A percentile compares a stretch with the other conserved stretches of the same genome.
phyloP scores from a whole-genome alignment of 2,797 vertebrate genomes.

The Thaleichthys pacificus region DNA sequence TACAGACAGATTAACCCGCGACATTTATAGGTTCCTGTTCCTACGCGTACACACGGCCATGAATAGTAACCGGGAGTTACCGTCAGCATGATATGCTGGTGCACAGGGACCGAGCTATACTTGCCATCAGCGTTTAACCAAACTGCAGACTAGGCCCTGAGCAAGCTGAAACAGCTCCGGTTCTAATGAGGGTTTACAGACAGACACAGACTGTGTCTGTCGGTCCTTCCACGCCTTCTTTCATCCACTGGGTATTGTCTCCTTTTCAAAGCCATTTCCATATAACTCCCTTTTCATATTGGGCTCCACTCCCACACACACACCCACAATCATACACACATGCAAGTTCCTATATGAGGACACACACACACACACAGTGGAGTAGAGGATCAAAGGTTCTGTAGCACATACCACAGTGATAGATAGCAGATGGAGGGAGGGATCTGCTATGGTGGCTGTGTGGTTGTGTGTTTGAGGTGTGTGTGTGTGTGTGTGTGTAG shows the following conservation, averaged over 20 bases:
- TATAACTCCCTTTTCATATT: conserved; percentile 53
- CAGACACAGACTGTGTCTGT: conserved; percentile 60
- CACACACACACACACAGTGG: conserved; percentile 27
- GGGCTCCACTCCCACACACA: conserved; percentile 36
- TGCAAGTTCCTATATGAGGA: conserved; percentile 6
- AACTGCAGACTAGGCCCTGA: conserved; percentile 24
- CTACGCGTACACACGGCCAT: conserved; percentile 46
- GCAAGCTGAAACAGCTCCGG: conserved; percentile 45
- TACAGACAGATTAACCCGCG: conserved; percentile 31
- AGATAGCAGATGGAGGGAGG: conserved; percentile 79
- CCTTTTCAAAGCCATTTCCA: conserved; percentile 17
- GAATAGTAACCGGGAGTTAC: conserved; percentile 52
- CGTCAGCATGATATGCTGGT: conserved; percentile 46
- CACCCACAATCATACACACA: conserved; percentile 19
- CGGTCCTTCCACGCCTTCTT: conserved; percentile 46
- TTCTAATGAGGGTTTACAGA: conserved; percentile 69
- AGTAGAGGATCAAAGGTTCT: conserved; percentile 72
- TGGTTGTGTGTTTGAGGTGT: conserved; percentile 42
- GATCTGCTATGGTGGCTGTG: conserved; percentile 61
- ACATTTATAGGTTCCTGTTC: conserved; percentile 42
- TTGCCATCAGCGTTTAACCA: conserved; percentile 35
- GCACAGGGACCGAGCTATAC: conserved; percentile 42
- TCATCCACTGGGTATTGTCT: conserved; percentile 65
- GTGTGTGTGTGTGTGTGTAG: conserved; percentile 39
- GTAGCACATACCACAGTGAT: conserved; percentile 78